These are phyloP conservation scores for Polyploca ridens DNA, from an alignment of 2,888 invertebrate species.

Conservation along the genomic window DNA sequence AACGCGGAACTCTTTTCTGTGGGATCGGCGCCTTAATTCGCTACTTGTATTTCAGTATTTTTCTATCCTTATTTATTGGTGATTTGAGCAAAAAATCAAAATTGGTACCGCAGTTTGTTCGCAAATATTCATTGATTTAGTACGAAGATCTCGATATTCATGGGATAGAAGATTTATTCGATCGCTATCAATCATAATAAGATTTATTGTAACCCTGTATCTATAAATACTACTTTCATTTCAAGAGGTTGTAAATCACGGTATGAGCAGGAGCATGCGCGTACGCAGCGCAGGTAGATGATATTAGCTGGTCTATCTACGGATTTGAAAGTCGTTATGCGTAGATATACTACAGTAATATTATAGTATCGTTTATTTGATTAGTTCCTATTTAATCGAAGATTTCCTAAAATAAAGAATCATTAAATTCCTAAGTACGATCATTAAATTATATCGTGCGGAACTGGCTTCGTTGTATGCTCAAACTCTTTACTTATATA, in stretches of 20 bases:
- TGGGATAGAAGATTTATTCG: background rate
- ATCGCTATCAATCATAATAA: background rate
- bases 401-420: slow-evolving; percentile 18
- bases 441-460: too few relatives aligned
- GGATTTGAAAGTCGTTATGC: background rate
- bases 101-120: slow-evolving; percentile 13
- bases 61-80: too few relatives aligned
- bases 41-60: too few relatives aligned
- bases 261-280: background rate
- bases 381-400: slow-evolving; percentile 9
- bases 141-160: background rate
- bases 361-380: slow-evolving; percentile 5
- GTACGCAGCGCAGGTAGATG: slow-evolving; percentile 1
- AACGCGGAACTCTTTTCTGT: too few relatives aligned
- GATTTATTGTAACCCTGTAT: slow-evolving; percentile 5
- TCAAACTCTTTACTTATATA: too few relatives aligned
- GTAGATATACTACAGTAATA: too few relatives aligned
- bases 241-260: slow-evolving; percentile 5
- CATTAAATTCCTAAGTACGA: slow-evolving; percentile 12
- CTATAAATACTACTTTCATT: slow-evolving; percentile 8
- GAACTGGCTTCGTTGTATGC: too few relatives aligned
- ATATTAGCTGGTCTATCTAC: background rate
- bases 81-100: too few relatives aligned
- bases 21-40: too few relatives aligned
- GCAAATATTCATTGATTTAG: slow-evolving; percentile 14